These are phyloP conservation scores for Cephus rjabovi DNA, from an alignment of 2,888 invertebrate genomes.

Conservation along the genomic window DNA sequence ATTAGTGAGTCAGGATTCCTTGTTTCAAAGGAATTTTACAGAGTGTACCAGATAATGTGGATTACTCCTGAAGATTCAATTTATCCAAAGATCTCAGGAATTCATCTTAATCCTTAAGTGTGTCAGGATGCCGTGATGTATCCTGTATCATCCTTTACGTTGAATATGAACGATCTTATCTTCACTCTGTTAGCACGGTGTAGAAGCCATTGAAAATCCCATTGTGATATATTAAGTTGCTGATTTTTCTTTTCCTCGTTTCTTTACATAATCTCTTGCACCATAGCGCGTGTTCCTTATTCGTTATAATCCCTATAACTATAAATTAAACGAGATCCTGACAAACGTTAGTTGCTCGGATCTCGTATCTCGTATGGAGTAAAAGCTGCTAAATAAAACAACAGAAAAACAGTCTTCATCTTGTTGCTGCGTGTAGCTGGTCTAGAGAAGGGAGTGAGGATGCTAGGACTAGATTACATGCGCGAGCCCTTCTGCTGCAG, in stretches of 20 bases:
- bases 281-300: neutral
- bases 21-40: neutral
- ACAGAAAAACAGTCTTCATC: slow-evolving; percentile 52
- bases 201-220: slow-evolving; percentile 1
- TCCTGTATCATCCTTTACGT: no score
- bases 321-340: neutral
- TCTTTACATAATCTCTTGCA: slow-evolving; percentile 8
- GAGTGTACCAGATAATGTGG: neutral
- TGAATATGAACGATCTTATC: no score
- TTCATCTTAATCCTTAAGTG: neutral
- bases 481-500: slow-evolving; percentile 94
- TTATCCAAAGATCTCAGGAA: neutral
- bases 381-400: slow-evolving; percentile 39
- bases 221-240: neutral
- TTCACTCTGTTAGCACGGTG: neutral
- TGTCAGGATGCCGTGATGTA: no score
- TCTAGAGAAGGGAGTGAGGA: slow-evolving; percentile 43
- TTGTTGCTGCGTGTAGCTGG: slow-evolving; percentile 48
- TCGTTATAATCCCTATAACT: neutral
- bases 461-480: slow-evolving; percentile 75
- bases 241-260: slow-evolving; percentile 7
- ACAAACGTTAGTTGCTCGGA: neutral
- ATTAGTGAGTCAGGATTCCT: neutral
- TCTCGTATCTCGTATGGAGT: slow-evolving; percentile 16
- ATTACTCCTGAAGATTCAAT: neutral